Conservation (phyloP, 2,888 invertebrate genomes). For the Leucozona laternaria region DNA sequence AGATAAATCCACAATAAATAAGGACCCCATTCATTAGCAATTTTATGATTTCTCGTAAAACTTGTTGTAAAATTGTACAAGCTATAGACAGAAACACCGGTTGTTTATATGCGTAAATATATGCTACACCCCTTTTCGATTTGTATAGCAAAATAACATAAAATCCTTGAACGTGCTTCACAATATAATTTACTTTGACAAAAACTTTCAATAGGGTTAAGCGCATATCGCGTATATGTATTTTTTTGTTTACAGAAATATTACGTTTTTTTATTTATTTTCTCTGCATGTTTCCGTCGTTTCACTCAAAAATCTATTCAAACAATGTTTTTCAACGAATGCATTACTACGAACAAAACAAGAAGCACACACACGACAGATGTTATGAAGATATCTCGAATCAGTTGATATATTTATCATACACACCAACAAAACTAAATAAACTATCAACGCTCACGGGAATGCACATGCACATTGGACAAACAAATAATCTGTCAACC, state of each 20-base stretch:
- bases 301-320: background rate
- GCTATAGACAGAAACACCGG: background rate
- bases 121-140: background rate
- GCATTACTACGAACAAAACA: background rate
- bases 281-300: background rate
- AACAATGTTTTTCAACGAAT: background rate
- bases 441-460: background rate
- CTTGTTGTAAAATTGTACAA: slow-evolving; percentile 21
- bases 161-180: slow-evolving; percentile 7
- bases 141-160: background rate
- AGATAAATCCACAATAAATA: slow-evolving; percentile 24
- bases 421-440: background rate
- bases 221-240: background rate
- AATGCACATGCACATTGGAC: slow-evolving; percentile 5
- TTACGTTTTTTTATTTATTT: slow-evolving; percentile 6
- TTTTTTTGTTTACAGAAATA: background rate
- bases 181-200: no score
- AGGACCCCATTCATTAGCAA: slow-evolving; percentile 21
- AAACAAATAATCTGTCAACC: slow-evolving; percentile 33
- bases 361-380: background rate
- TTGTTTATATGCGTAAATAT: background rate
- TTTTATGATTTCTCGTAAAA: slow-evolving; percentile 26
- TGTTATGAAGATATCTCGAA: slow-evolving; percentile 12
- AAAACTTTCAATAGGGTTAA: background rate
- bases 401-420: background rate